phyloP scores from a whole-genome alignment of 92 coral and sea anemone genomes.

The Epizoanthus stellaris region DNA sequence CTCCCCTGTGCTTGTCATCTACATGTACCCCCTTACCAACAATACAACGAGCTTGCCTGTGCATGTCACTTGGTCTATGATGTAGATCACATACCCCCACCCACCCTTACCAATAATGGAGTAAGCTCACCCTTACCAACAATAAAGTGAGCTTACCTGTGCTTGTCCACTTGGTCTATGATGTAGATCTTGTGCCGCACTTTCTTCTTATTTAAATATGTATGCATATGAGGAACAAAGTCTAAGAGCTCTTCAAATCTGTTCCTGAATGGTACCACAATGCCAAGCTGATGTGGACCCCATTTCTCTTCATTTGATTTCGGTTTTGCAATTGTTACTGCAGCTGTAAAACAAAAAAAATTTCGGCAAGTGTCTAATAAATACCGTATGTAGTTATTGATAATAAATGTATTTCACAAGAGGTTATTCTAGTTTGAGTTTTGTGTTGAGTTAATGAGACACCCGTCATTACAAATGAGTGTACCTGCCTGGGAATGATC shows the following conservation, averaged over 20 bases:
- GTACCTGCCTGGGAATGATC: no score
- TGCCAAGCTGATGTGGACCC: conserved; percentile 93
- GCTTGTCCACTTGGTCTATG: conserved; percentile 91
- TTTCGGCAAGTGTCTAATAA: conserved; percentile 8
- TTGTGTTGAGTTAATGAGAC: no score
- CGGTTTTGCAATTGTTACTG: neutral
- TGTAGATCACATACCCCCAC: neutral
- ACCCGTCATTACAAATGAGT: no score
- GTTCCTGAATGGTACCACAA: conserved; percentile 93
- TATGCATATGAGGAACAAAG: conserved; percentile 97
- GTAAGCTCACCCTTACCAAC: neutral
- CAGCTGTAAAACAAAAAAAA: neutral
- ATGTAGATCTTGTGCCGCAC: conserved; percentile 83
- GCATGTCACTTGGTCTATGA: conserved; percentile 87
- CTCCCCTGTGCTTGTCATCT: no score
- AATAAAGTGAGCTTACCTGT: conserved; percentile 69
- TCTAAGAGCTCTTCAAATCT: conserved; percentile 96
- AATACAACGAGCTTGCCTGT: conserved; percentile 63
- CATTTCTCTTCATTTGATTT: conserved; percentile 54
- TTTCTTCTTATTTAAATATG: conserved; percentile 84
- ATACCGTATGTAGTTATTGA: neutral
- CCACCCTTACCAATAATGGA: neutral
- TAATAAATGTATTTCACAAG: neutral
- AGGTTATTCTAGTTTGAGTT: no score
- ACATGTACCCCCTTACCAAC: neutral